Evolutionary conservation across 2,113 vertebrate species (phyloP), one percentile per base, ranked within the genome.

Genomic region (Cyprinodon variegatus): DNA sequence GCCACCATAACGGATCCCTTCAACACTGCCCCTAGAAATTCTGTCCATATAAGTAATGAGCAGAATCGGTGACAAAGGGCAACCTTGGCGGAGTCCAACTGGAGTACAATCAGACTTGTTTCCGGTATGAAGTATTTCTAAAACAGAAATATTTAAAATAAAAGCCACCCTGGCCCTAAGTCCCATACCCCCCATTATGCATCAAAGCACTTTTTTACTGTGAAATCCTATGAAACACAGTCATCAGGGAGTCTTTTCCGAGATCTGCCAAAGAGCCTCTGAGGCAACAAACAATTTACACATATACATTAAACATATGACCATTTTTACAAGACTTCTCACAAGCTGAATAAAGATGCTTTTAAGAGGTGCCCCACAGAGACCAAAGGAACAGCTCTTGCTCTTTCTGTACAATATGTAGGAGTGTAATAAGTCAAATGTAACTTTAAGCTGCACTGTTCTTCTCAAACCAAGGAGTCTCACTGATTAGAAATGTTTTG

Each of bases 371-470:
- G 78, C 61, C 62, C 70, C 38, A 4, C 2, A 0, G 70, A 79
- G 70, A 77, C 68, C n/a, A 77, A 81, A 74, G 70, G 72, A 17
- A 63, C 4, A 8, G 22, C 67, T 57, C 68, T 70, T 64, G 45
- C 80, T 77, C 45, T 70, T 41, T 82, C 72, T 82, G 65, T 76
- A 45, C 43, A 45, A 62, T 57, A 63, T 74, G 74, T 74, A 68
- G 81, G 46, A 65, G 59, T 43, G 63, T 45, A 29, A 46, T 64
- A 22, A 57, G 20, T 40, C 39, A 41, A 36, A 39, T 68, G 64
- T 76, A 43, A 60, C 43, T 70, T 53, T 6, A 22, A 79, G 38
- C 22, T 61, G 57, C 41, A 36, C 2, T 20, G 40, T 39, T 73
- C 68, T 48, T 66, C 78, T 22, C 22, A 72, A 71, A 76, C 22